Percentiles rank a stretch among this genome's conserved stretches.
Conservation (phyloP, 2,888 invertebrate species). For the Agonopterix arenella region DNA sequence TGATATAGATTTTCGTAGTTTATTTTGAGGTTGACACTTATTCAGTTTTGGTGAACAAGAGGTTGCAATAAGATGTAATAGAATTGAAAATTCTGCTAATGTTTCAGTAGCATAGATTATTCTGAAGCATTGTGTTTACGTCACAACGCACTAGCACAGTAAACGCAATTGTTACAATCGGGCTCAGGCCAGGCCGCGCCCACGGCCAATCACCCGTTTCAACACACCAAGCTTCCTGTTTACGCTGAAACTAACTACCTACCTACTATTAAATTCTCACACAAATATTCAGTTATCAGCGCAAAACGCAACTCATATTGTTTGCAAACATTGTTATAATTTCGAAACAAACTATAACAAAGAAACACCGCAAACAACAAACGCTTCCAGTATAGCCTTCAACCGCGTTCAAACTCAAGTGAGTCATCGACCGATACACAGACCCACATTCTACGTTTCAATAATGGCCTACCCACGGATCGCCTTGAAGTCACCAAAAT, state of each 20-base stretch:
- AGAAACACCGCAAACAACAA: slow-evolving; percentile 1
- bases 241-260: slow-evolving; percentile 19
- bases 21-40: too few relatives aligned
- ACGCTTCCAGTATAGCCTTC: slow-evolving; percentile 2
- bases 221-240: slow-evolving; percentile 57
- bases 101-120: too few relatives aligned
- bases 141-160: slow-evolving; percentile 30
- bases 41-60: too few relatives aligned
- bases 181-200: slow-evolving; percentile 43
- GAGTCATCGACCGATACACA: slow-evolving; percentile 13
- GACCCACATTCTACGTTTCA: slow-evolving; percentile 13
- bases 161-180: slow-evolving; percentile 47
- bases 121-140: too few relatives aligned
- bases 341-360: slow-evolving; percentile 1
- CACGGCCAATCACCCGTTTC: slow-evolving; percentile 51
- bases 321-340: neutral
- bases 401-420: neutral
- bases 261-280: neutral
- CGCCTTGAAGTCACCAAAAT: slow-evolving; percentile 3
- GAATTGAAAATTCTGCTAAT: too few relatives aligned
- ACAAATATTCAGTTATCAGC: neutral
- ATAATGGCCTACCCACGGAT: slow-evolving; percentile 16
- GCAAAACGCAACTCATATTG: neutral
- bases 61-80: too few relatives aligned
- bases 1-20: slow-evolving; percentile 5